Base-by-base conservation (phyloP, 92 coral and sea anemone species). In the Scolanthus callimorphus region DNA sequence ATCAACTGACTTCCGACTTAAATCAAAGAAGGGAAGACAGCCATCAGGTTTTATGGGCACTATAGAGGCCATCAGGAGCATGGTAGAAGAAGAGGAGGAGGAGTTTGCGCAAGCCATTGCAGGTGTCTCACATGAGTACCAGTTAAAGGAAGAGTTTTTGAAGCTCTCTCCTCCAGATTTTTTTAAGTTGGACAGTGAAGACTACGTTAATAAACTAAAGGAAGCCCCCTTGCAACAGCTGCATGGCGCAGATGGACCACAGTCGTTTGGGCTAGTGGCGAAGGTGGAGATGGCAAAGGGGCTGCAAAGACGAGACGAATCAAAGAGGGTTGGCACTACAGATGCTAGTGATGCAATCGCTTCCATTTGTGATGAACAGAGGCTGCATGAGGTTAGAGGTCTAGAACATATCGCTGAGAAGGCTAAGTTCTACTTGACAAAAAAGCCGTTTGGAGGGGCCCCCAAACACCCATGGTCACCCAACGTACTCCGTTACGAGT, bases 31-130 rank as follows among this genome's bases (percentile, higher is more conserved):
- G 29, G 25, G 27, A 0, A 60, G 60, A 19, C 0, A 23, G 11
- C 6, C 77, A 44, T 69, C 76, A 1, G 76, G 76, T 2, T 57
- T 69, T 13, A 20, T 27, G 26, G 69, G 76, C 1, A 69, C 76
- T 0, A 69, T 69, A 0, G 76, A 69, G 24, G 60, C 76, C n/a
- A 30, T 73, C 1, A 17, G 54, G 6, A 27, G 62, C 54, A 25
- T 62, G 20, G 65, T 1, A 17, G 46, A 52, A 0, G 55, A 38
- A 13, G 63, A 73, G 28, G 65, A 65, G 4, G 25, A 57, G 17
- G 72, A 65, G 30, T 65, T 65, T 21, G 63, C 72, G 2, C 22
- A 22, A 53, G 28, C 63, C 12, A 13, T 62, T 9, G 73, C 30
- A 3, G 57, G 73, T 6, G 71, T 73, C 9, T 39, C 62, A 4